Conservation (phyloP, 1,140 invertebrate genomes). For the Nephila pilipes region DNA sequence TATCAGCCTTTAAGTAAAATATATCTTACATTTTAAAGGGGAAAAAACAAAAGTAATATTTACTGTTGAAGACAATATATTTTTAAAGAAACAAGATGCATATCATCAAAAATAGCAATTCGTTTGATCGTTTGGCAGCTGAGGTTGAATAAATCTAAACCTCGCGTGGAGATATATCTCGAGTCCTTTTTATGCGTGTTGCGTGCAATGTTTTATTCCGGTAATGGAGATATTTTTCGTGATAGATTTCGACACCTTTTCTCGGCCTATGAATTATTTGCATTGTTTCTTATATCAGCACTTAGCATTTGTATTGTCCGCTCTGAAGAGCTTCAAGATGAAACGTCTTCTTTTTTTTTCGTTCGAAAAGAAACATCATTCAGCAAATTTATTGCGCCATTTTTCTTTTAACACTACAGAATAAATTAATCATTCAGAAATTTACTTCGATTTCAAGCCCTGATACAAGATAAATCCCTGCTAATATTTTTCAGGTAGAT, state of each 20-base stretch:
- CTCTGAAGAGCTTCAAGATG: neutral
- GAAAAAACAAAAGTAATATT: neutral
- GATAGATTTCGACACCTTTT: constrained; percentile 31
- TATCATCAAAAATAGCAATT: neutral
- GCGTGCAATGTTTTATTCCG: constrained; percentile 32
- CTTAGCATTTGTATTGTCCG: neutral
- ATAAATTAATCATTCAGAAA: neutral
- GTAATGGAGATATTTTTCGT: constrained; percentile 45
- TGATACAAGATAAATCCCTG: neutral
- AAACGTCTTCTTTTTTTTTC: neutral
- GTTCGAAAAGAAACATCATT: neutral
- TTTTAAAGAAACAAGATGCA: neutral
- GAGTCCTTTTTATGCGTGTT: constrained; percentile 18
- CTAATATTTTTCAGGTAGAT: too few relatives aligned
- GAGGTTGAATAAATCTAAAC: constrained; percentile 22
- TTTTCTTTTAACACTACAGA: neutral
- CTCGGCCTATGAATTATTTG: neutral
- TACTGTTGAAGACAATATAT: neutral
- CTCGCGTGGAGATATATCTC: constrained; percentile 39
- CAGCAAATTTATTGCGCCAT: neutral
- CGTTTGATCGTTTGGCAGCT: neutral
- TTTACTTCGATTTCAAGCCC: neutral
- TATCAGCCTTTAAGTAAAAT: neutral
- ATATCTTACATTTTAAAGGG: neutral
- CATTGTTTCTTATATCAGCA: neutral